Percentiles rank a stretch among this genome's conserved stretches.
phyloP scores from a whole-genome alignment of 2,888 invertebrate genomes.

The Elmis aenea region DNA sequence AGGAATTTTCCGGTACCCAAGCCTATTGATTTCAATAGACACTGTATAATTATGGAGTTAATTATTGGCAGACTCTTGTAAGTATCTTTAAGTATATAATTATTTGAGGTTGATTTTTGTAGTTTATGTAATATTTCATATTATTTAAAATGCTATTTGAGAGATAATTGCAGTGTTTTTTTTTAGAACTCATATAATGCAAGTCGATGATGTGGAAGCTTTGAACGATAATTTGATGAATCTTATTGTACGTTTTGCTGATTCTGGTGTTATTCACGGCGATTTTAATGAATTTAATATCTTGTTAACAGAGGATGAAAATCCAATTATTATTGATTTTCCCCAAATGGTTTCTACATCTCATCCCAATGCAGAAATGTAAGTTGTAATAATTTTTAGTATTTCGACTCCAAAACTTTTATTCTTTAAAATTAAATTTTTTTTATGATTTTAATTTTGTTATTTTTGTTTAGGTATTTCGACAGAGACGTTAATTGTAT shows the following conservation, averaged over 20 bases:
- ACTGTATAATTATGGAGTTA: constrained; percentile 95
- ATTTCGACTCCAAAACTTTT: background rate
- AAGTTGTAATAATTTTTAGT: constrained; percentile 36
- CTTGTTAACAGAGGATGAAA: constrained; percentile 75
- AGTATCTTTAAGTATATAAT: too few species aligned
- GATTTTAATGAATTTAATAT: constrained; percentile 99
- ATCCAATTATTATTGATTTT: constrained; percentile 91
- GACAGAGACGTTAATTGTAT: constrained; percentile 93
- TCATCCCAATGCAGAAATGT: constrained; percentile 87
- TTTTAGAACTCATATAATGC: constrained; percentile 55
- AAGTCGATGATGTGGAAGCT: constrained; percentile 63
- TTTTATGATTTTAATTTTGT: too few species aligned
- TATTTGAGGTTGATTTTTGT: background rate
- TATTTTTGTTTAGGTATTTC: too few species aligned
- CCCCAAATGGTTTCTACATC: constrained; percentile 98
- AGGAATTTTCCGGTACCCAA: constrained; percentile 91
- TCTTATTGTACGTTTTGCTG: constrained; percentile 82
- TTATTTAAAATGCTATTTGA: too few species aligned
- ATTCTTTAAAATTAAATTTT: background rate
- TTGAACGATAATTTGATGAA: constrained; percentile 94
- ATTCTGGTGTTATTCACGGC: constrained; percentile 95
- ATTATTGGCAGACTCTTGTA: constrained; percentile 77
- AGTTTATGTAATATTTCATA: constrained; percentile 11
- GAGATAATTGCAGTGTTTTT: too few species aligned
- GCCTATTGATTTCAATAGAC: constrained; percentile 90